Percentiles rank a stretch among this genome's conserved stretches.
Conservation (phyloP, 2,113 vertebrate species). For the Pica pica region DNA sequence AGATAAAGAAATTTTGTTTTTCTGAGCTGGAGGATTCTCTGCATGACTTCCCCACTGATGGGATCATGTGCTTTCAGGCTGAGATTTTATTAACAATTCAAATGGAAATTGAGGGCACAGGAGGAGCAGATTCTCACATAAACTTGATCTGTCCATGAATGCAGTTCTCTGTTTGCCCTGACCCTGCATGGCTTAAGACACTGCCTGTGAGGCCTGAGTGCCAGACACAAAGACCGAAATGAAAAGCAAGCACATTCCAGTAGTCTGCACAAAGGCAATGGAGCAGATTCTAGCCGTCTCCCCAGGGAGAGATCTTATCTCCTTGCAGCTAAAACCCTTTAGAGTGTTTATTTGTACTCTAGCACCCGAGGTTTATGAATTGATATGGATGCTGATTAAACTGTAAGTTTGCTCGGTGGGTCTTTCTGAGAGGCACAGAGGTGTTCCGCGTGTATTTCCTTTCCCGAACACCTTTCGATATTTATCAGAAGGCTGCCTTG, state of each 20-base stretch:
- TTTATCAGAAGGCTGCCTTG: background rate
- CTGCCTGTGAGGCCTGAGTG: constrained; percentile 81
- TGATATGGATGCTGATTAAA: constrained; percentile 44
- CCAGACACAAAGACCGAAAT: constrained; percentile 83
- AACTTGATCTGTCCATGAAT: constrained; percentile 99
- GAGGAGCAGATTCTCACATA: constrained; percentile 96
- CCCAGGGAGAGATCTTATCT: constrained; percentile 79
- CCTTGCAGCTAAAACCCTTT: constrained; percentile 65
- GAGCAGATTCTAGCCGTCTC: constrained; percentile 72
- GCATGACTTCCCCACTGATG: constrained; percentile 84
- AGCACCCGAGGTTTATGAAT: constrained; percentile 63
- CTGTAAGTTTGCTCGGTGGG: background rate
- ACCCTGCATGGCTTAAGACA: constrained; percentile 87
- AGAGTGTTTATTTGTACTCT: constrained; percentile 72
- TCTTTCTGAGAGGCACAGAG: background rate
- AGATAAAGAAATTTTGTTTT: constrained; percentile 82
- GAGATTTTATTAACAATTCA: constrained; percentile 96
- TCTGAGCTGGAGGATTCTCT: constrained; percentile 78
- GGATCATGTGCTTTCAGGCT: constrained; percentile 84
- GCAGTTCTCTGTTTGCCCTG: constrained; percentile 90
- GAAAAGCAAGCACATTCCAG: constrained; percentile 86
- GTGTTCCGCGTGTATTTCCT: background rate
- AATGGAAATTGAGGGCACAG: constrained; percentile 94
- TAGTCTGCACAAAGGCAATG: constrained; percentile 78
- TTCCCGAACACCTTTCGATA: background rate